Evolutionary conservation across 2,113 vertebrate species (phyloP), one percentile per base, ranked within the genome.

Genomic region (Chaetura pelagica): DNA sequence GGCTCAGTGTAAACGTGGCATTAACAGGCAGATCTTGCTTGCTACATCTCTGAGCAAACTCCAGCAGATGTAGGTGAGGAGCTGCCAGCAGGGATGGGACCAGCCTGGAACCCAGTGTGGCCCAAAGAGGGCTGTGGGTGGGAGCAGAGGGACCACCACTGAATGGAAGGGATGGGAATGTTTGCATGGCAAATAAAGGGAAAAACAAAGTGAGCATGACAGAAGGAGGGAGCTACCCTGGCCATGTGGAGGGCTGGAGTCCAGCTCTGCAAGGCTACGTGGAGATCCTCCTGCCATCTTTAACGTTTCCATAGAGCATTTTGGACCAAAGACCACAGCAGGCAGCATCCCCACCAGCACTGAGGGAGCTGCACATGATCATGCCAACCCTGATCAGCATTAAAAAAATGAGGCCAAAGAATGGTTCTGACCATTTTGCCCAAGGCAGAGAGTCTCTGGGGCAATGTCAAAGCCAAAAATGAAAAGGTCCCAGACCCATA

Each of bases 121-220:
- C 61, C 72, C 0, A 2, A 72, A 3, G 2, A 15, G 7, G 19
- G 30, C 51, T n/a, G 14, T 7, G 1, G 4, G 66, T 3, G 10
- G 12, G 30, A 80, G 21, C 21, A n/a, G 8, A 72, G 71, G 57
- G 48, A 48, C 16, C 64, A 44, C 20, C 26, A 26, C 3, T 0
- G 2, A 14, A 5, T 0, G 2, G n/a, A 42, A 91, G 40, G 29
- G n/a, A 69, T 48, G 51, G 61, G 15, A 46, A 63, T 4, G 9
- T 3, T 44, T 35, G 13, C 23, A 11, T 0, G 0, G 35, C 9
- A 72, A 74, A 24, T 6, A 27, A 24, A 5, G 29, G 34, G 62
- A 61, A 83, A 83, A 58, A 1, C 0, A 0, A 38, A 81, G 38
- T 0, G 1, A 57, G 13, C 7, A 11, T 0, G 0, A n/a, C 22